Percentiles rank a stretch among this genome's conserved stretches.
Conservation (phyloP, 2,797 vertebrate species). For the Micropoecilia bifurca region DNA sequence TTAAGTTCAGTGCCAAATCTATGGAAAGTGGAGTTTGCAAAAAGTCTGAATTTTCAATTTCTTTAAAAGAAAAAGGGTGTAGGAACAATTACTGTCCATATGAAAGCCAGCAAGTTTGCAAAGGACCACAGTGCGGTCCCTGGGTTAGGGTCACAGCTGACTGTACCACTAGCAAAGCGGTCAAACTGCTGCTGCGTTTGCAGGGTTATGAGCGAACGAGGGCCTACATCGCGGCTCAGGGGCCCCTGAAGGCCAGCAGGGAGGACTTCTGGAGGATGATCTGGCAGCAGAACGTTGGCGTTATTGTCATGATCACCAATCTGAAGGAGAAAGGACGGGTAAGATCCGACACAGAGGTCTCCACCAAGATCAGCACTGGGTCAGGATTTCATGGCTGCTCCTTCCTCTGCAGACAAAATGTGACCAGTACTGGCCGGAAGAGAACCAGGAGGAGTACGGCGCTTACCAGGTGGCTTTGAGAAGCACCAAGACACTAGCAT, state of each 20-base stretch:
- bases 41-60: neutral
- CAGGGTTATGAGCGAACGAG: constrained; percentile 93
- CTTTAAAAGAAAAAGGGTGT: neutral
- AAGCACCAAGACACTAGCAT: constrained; percentile 88
- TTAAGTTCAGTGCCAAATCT: neutral
- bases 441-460: constrained; percentile 93
- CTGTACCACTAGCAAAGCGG: neutral
- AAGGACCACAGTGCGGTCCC: neutral
- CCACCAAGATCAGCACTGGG: neutral
- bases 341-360: constrained; percentile 41
- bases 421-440: constrained; percentile 95
- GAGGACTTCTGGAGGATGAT: constrained; percentile 99
- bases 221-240: constrained; percentile 96
- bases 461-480: constrained; percentile 90
- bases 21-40: neutral
- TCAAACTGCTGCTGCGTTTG: neutral
- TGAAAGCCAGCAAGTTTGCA: neutral
- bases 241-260: constrained; percentile 90
- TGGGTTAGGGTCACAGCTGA: neutral
- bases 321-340: constrained; percentile 97
- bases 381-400: neutral
- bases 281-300: constrained; percentile 94
- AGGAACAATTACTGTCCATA: neutral
- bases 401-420: constrained; percentile 88
- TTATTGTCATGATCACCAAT: constrained; percentile 98